These are phyloP conservation scores for Australoheros scitulus DNA, from an alignment of 2,113 vertebrate genomes.

Conservation along the genomic window DNA sequence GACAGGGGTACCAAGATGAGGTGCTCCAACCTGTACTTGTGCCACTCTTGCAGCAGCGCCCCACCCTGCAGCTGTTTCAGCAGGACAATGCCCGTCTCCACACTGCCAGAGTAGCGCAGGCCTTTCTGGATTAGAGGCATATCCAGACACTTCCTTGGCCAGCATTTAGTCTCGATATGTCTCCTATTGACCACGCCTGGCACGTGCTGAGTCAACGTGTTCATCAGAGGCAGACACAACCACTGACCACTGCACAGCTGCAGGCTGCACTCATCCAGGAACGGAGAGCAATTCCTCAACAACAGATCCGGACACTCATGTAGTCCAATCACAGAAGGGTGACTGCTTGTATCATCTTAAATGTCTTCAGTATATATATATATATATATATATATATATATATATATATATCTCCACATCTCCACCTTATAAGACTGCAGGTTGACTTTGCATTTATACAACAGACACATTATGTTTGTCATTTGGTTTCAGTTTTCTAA, in stretches of 20 bases:
- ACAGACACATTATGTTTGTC: not conserved
- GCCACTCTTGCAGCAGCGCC: not conserved
- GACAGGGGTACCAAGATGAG: not conserved
- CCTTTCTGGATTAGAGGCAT: not conserved
- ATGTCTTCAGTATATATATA: not conserved
- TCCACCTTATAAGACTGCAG: not conserved
- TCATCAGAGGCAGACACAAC: not conserved
- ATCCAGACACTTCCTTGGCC: not conserved
- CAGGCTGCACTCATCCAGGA: not conserved
- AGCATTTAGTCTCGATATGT: not conserved
- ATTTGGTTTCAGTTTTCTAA: slow-evolving; percentile 14
- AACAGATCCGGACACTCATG: not conserved
- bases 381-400: not conserved
- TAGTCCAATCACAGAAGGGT: not conserved
- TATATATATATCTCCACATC: not conserved
- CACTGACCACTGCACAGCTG: slow-evolving; percentile 4
- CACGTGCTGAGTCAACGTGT: not conserved
- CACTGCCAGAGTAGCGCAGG: not conserved
- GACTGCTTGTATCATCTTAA: not conserved
- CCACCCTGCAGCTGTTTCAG: not conserved
- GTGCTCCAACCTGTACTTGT: not conserved
- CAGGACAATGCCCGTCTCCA: not conserved
- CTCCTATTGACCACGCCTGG: not conserved
- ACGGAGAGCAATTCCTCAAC: not conserved
- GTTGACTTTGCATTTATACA: not conserved